Percentiles rank a stretch among this genome's conserved stretches.
Evolutionary conservation across 1,140 invertebrate species (phyloP).

Genomic region (Wasmannia auropunctata): DNA sequence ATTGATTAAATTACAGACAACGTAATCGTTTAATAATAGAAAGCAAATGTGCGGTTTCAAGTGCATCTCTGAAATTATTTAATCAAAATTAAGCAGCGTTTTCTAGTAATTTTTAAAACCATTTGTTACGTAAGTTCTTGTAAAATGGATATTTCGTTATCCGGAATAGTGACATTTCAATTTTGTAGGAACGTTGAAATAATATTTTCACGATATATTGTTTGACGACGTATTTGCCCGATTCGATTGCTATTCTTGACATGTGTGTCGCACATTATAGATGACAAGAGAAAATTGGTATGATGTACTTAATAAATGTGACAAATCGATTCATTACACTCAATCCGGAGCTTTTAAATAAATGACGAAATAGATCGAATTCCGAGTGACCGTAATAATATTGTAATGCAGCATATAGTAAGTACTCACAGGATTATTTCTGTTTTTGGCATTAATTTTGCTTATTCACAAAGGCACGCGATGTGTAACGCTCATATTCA

Average conservation of each 20-base stretch:
- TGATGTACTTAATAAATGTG: conserved; percentile 16
- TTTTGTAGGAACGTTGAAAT: conserved; percentile 6
- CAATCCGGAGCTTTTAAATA: neutral
- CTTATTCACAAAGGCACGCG: conserved; percentile 29
- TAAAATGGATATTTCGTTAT: neutral
- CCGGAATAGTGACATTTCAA: neutral
- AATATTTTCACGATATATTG: neutral
- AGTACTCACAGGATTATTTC: neutral
- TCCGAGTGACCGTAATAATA: neutral
- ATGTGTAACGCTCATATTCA: neutral
- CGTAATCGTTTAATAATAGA: neutral
- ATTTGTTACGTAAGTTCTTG: neutral
- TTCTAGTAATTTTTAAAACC: neutral
- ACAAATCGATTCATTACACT: conserved; percentile 5
- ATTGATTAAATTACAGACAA: neutral
- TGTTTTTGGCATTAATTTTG: conserved; percentile 3
- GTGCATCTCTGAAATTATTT: neutral
- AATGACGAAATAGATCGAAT: conserved; percentile 21
- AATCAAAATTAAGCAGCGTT: neutral
- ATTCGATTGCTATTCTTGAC: neutral
- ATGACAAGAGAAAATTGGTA: conserved; percentile 10
- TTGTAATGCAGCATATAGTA: neutral
- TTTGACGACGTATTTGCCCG: neutral
- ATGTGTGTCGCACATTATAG: neutral
- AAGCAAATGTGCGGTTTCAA: neutral